Evolutionary conservation across 2,797 vertebrate species (phyloP).

Genomic region (Synanceia verrucosa): DNA sequence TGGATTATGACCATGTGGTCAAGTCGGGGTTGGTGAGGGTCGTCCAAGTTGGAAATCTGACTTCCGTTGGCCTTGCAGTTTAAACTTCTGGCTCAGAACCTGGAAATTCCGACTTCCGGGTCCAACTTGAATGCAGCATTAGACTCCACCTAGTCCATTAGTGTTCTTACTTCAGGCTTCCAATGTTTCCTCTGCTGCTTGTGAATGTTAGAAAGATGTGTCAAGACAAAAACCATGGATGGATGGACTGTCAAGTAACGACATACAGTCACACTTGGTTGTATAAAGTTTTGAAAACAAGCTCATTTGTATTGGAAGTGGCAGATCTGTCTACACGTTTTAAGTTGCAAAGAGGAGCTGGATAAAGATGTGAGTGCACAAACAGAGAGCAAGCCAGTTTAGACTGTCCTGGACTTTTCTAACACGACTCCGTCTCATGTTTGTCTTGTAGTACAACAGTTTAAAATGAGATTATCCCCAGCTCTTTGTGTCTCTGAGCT

Average conservation of each 20-base stretch:
- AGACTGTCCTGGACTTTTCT: slow-evolving; percentile 5
- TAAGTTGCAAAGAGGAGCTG: background rate
- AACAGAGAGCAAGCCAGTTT: slow-evolving; percentile 5
- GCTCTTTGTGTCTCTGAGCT: slow-evolving; percentile 23
- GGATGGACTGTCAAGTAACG: background rate
- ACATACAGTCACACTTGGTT: background rate
- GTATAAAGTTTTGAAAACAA: background rate
- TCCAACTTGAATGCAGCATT: too few relatives aligned
- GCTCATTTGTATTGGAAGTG: background rate
- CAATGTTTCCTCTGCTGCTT: background rate
- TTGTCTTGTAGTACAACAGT: slow-evolving; percentile 24
- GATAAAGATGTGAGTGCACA: slow-evolving; percentile 7
- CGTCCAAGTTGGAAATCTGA: too few relatives aligned
- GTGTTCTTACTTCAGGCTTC: background rate
- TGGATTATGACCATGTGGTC: too few relatives aligned
- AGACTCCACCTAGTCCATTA: background rate
- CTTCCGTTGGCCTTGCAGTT: too few relatives aligned
- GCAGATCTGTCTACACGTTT: background rate
- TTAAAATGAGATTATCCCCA: slow-evolving; percentile 29
- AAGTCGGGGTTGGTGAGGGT: too few relatives aligned
- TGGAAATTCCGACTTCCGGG: too few relatives aligned
- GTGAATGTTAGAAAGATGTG: background rate
- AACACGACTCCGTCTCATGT: slow-evolving; percentile 11
- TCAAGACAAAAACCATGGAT: background rate
- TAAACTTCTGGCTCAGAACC: too few relatives aligned